These are phyloP conservation scores for Alosa sapidissima DNA, from an alignment of 2,797 vertebrate species.

Conservation along the genomic window DNA sequence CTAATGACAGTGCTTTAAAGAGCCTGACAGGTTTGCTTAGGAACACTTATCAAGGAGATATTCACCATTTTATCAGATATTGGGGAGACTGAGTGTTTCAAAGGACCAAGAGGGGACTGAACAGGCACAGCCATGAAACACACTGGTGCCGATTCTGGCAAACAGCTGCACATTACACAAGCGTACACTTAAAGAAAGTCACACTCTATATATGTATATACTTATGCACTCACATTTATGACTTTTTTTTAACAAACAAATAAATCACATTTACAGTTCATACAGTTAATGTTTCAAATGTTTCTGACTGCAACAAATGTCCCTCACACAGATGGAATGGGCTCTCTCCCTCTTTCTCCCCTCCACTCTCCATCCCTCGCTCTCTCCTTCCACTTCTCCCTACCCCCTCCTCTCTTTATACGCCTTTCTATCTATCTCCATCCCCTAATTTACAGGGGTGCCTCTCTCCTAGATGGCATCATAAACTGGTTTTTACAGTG, in stretches of 20 bases:
- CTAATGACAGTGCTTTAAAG: slow-evolving; percentile 57
- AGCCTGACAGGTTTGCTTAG: slow-evolving; percentile 47
- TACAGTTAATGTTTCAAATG: slow-evolving; percentile 17
- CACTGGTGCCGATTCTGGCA: not conserved
- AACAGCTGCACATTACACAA: not conserved
- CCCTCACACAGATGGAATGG: not conserved
- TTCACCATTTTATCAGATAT: slow-evolving; percentile 36
- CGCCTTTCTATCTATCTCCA: not conserved
- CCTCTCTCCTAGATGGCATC: slow-evolving; percentile 30
- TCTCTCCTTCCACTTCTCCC: not conserved
- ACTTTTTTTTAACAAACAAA: not conserved
- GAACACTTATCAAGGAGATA: slow-evolving; percentile 41
- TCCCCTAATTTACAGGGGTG: slow-evolving; percentile 25
- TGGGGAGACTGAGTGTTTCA: slow-evolving; percentile 20
- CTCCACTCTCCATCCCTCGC: not conserved
- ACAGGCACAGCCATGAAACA: not conserved
- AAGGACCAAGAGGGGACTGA: not conserved
- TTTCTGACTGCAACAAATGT: slow-evolving; percentile 5
- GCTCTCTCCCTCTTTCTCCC: not conserved
- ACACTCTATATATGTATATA: not conserved
- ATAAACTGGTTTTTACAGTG: slow-evolving; percentile 44
- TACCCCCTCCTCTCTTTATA: not conserved
- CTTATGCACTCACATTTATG: not conserved
- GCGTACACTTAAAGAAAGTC: slow-evolving; percentile 6
- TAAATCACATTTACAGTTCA: not conserved